These are phyloP conservation scores for Dendrocincla tyrannina DNA, from an alignment of 2,797 vertebrate genomes.

Conservation along the genomic window DNA sequence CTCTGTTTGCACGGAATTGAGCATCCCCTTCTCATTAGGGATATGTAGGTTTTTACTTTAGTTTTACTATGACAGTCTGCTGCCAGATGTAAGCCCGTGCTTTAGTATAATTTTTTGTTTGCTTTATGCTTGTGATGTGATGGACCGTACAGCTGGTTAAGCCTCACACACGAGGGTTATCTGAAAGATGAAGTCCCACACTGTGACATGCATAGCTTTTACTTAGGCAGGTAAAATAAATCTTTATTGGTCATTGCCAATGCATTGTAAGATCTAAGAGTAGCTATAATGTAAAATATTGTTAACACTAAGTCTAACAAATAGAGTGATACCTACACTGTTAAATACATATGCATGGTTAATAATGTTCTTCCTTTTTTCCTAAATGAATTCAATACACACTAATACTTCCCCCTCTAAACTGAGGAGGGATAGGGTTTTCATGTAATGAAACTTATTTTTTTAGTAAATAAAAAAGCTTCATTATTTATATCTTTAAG, in stretches of 20 bases:
- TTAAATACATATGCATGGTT: neutral
- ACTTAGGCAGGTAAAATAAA: neutral
- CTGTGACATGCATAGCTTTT: neutral
- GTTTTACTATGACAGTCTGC: rapidly evolving
- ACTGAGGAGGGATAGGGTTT: neutral
- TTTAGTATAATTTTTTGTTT: neutral
- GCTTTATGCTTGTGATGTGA: neutral
- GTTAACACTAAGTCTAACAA: neutral
- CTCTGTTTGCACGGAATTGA: neutral
- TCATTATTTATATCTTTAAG: neutral
- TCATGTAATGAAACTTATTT: neutral
- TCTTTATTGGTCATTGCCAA: rapidly evolving
- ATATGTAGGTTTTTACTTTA: neutral
- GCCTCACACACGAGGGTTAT: rapidly evolving
- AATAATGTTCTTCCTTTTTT: neutral
- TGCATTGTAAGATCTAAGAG: neutral
- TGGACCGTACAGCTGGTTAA: neutral
- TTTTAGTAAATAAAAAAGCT: neutral
- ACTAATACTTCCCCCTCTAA: neutral
- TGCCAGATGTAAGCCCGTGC: neutral
- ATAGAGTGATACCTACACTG: rapidly evolving
- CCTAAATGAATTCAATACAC: neutral
- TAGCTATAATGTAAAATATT: neutral
- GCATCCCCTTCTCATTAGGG: neutral
- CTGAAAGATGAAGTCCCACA: neutral